A percentile compares a stretch with the other conserved stretches of the same genome.
phyloP scores from a whole-genome alignment of 2,888 invertebrate genomes.

The Melangyna quadrimaculata region DNA sequence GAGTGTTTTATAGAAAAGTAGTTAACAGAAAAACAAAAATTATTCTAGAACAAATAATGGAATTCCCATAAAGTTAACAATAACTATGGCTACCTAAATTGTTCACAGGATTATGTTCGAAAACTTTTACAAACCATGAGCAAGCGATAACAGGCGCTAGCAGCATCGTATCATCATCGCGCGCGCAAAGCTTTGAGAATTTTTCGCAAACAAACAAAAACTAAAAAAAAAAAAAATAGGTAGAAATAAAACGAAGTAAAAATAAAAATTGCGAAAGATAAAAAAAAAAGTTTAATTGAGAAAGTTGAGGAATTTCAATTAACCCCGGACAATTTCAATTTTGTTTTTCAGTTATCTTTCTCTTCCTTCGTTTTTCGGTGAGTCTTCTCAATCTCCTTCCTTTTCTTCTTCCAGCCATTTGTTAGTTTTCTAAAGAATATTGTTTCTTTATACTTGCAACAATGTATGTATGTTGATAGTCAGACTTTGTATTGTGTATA shows the following conservation, averaged over 20 bases:
- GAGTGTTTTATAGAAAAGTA: not conserved
- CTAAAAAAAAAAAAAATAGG: not conserved
- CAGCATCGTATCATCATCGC: slow-evolving; percentile 24
- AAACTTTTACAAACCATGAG: slow-evolving; percentile 63
- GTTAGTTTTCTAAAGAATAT: slow-evolving; percentile 47
- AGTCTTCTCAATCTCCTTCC: slow-evolving; percentile 10
- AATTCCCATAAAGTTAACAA: slow-evolving; percentile 62
- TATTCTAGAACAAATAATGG: slow-evolving; percentile 31
- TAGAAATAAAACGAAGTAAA: not conserved
- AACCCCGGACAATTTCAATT: slow-evolving; percentile 77
- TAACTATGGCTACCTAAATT: slow-evolving; percentile 70
- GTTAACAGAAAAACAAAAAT: not conserved
- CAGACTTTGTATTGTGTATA: slow-evolving; percentile 35
- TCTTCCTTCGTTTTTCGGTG: not conserved
- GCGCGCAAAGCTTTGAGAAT: not conserved
- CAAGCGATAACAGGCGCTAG: slow-evolving; percentile 65
- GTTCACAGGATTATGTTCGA: slow-evolving; percentile 67
- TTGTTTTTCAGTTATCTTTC: slow-evolving; percentile 64
- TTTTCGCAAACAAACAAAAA: not conserved
- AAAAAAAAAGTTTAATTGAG: slow-evolving; percentile 80
- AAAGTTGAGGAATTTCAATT: slow-evolving; percentile 81
- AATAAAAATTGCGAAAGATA: not conserved
- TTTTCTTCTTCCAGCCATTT: slow-evolving; percentile 11
- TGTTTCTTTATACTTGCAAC: slow-evolving; percentile 51
- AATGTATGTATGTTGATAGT: no score